Evolutionary conservation across 53 echinoderm and acorn worm genomes (phyloP).

Genomic region (Astropecten irregularis): DNA sequence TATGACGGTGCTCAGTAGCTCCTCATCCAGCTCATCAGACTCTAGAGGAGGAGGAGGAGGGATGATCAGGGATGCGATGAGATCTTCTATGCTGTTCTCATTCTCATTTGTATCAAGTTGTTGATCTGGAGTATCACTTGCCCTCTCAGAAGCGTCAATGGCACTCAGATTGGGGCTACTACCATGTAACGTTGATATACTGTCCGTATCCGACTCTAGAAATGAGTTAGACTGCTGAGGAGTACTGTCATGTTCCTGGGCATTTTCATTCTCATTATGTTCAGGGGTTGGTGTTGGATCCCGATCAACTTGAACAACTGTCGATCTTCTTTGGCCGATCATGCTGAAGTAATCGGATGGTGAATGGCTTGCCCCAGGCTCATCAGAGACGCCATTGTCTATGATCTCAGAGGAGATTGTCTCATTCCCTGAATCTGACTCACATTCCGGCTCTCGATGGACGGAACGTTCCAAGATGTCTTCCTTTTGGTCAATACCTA

Average conservation of each 20-base stretch:
- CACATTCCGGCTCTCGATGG: conserved; percentile 70
- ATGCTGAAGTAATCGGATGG: conserved; percentile 69
- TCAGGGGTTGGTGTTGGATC: conserved; percentile 48
- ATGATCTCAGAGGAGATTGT: conserved; percentile 95
- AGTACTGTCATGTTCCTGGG: conserved; percentile 23
- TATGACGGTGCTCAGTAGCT: conserved; percentile 62
- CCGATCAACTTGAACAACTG: neutral
- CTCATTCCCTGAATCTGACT: conserved; percentile 97
- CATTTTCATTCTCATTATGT: conserved; percentile 18
- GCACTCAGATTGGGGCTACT: conserved; percentile 77
- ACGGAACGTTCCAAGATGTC: conserved; percentile 38
- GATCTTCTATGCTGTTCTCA: conserved; percentile 59
- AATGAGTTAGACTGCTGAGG: neutral
- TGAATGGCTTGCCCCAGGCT: conserved; percentile 63
- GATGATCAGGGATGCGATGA: conserved; percentile 73
- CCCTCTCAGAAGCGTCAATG: conserved; percentile 62
- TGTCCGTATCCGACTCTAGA: conserved; percentile 75
- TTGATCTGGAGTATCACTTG: neutral
- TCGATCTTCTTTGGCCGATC: neutral
- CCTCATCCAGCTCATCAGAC: conserved; percentile 68
- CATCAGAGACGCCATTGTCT: conserved; percentile 69
- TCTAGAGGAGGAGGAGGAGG: conserved; percentile 71
- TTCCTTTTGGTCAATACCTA: conserved; percentile 52
- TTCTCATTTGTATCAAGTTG: neutral
- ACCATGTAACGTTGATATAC: conserved; percentile 77